Evolutionary conservation across 1,140 invertebrate genomes (phyloP), one percentile per base, ranked within the genome.

Genomic region (Trichonephila clavipes): DNA sequence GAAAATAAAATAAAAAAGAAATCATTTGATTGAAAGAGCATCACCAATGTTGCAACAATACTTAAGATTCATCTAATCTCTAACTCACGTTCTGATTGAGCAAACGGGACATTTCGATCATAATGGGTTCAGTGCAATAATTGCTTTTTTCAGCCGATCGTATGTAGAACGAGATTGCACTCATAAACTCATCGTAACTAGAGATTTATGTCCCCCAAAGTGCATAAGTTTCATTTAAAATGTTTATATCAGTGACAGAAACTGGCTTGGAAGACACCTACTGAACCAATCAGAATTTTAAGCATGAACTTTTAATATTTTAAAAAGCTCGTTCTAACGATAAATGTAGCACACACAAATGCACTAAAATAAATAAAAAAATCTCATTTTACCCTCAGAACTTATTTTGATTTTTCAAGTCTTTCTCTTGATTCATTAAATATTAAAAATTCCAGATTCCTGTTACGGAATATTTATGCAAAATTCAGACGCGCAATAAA

Each of bases 1-100:
- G 4, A 72, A 40, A 77, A 77, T 0, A 40, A 40, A 40, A 6
- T 40, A 64, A 64, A 12, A 51, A 51, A 28, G 28, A 51, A 64
- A 21, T 19, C 6, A 2, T 19, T 64, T 64, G 62, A 21, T 77
- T 77, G 10, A 40, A 77, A 34, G 28, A 77, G n/a, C 34, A 16
- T 40, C 69, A 34, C 16, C 16, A 7, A 24, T 77, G 72, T 77
- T 18, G 72, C 7, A 77, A 77, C 18, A 16, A 40, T 77, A 34
- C 5, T 77, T 77, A 77, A 77, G 28, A 77, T 40, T 16, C 28
- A 77, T 77, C 72, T 40, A 19, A 77, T 77, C 72, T 40, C 34
- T 40, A 28, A 77, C 28, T 77, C 72, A 77, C 72, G 72, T 77
- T 77, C 16, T 77, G 28, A 77, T 77, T 77, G 72, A 77, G 24